phyloP scores from a whole-genome alignment of 2,113 vertebrate species.

The Seriola aureovittata region DNA sequence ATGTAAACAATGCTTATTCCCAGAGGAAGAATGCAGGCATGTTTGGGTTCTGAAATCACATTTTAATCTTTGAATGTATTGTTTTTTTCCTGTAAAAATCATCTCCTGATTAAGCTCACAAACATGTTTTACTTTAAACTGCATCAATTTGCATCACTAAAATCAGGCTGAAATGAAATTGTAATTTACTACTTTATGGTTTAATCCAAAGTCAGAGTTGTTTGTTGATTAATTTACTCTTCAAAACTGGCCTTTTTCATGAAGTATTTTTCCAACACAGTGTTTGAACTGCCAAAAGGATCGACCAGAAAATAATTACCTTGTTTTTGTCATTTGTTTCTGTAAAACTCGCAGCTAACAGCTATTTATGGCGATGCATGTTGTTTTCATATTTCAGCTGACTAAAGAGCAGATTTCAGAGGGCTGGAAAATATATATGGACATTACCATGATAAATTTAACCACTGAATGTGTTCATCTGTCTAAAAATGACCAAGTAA shows the following conservation, averaged over 20 bases:
- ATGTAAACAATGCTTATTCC: background rate
- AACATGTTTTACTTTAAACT: constrained; percentile 21
- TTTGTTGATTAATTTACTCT: constrained; percentile 17
- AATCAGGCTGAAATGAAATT: constrained; percentile 28
- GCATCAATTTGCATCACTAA: constrained; percentile 33
- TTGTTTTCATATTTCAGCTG: background rate
- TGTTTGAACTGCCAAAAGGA: background rate
- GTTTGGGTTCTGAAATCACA: background rate
- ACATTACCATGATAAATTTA: constrained; percentile 9
- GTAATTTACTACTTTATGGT: constrained; percentile 7
- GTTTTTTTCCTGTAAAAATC: background rate
- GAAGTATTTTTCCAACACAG: background rate
- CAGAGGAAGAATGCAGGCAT: background rate
- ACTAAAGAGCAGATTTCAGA: constrained; percentile 11
- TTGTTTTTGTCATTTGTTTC: background rate
- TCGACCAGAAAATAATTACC: background rate
- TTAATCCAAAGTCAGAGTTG: constrained; percentile 1
- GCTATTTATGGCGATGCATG: background rate
- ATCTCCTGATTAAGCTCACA: constrained; percentile 13
- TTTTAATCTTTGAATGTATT: background rate
- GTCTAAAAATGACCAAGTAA: constrained; percentile 31
- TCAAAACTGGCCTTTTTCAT: background rate
- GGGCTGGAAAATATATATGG: constrained; percentile 21
- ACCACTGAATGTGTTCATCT: constrained; percentile 28
- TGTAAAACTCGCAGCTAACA: background rate